Evolutionary conservation across 35 echinoderm and acorn worm species (phyloP).

Genomic region (Heliocidaris erythrogramma): DNA sequence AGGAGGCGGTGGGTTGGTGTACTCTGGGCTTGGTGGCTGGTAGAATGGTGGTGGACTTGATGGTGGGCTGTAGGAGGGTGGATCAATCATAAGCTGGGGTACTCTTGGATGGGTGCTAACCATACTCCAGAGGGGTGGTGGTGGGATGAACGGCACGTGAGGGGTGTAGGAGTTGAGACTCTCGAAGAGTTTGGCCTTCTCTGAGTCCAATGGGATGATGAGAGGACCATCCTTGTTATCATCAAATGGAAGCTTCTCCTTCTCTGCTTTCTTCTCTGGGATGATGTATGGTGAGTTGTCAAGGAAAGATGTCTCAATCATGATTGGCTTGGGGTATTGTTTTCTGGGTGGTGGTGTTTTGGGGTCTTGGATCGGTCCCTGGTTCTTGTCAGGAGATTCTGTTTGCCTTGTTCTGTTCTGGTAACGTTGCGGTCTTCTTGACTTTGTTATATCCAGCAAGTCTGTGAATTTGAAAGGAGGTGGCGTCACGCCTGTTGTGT

Average conservation of each 20-base stretch:
- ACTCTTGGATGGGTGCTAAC: slow-evolving; percentile 33
- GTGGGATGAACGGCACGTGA: slow-evolving; percentile 37
- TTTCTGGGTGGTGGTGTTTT: neutral
- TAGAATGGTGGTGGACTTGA: slow-evolving; percentile 42
- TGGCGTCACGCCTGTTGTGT: slow-evolving; percentile 2
- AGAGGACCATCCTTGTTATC: slow-evolving; percentile 43
- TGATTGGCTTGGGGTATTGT: slow-evolving; percentile 25
- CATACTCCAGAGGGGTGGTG: slow-evolving; percentile 44
- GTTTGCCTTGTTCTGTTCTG: neutral
- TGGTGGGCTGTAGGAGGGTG: slow-evolving; percentile 15
- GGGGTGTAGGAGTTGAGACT: slow-evolving; percentile 34
- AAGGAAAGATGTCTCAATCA: slow-evolving; percentile 61
- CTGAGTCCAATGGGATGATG: slow-evolving; percentile 34
- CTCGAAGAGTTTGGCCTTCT: slow-evolving; percentile 42
- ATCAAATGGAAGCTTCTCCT: slow-evolving; percentile 49
- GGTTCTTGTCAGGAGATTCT: neutral
- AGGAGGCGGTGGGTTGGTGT: neutral
- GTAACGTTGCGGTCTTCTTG: neutral
- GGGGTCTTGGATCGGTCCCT: neutral
- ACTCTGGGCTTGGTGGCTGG: slow-evolving; percentile 8
- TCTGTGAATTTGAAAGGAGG: slow-evolving; percentile 43
- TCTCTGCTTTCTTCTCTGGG: slow-evolving; percentile 20
- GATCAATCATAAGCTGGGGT: slow-evolving; percentile 19
- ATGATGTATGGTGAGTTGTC: slow-evolving; percentile 47
- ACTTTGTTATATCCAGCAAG: slow-evolving; percentile 27